Evolutionary conservation across 64 coral and sea anemone genomes (phyloP), one percentile per base, ranked within the genome.

Genomic region (Montipora capricornis): DNA sequence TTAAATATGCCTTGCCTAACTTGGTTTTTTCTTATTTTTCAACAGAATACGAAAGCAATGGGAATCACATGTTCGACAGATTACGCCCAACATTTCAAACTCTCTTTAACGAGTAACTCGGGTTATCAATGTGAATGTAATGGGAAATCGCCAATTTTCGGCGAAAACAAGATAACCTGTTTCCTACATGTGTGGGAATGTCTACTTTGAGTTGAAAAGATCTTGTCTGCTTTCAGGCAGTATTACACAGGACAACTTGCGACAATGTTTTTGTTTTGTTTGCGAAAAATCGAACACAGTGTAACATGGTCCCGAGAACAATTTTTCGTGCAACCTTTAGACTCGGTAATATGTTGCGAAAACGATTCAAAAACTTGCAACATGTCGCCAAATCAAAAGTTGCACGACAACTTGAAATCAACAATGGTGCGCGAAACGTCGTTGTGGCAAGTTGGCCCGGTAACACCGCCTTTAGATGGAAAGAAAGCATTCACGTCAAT

Each of bases 131-230:
- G 81, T 47, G 0, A 19, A 0, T 84, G 81, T 8, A 67, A 0
- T n/a, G 11, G 44, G 1, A 0, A 68, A 8, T 83, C 60, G 5
- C 5, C 81, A 16, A 0, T 3, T n/a, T 47, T 3, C 19, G 29
- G 0, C 29, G 1, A 0, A 8, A 1, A 4, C 1, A 64, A 5
- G 0, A 46, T 68, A 4, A 2, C 0, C 20, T 83, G 81, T 29
- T 7, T 68, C 61, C 8, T 84, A 11, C 60, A 84, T 19, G 81
- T 84, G 61, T 84, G 81, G 81, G 59, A 68, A 68, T 84, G 81
- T 67, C 29, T 11, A 76, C 29, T 37, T 37, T 37, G 29, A 37
- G 1, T 37, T 37, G 29, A 37, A 37, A 37, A 37, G 29, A 37
- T 37, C 29, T 37, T 37, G 29, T 37, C 29, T 37, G 29, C 29